Evolutionary conservation across 2,113 vertebrate genomes (phyloP), one percentile per base, ranked within the genome.

Genomic region (Xiphophorus couchianus): DNA sequence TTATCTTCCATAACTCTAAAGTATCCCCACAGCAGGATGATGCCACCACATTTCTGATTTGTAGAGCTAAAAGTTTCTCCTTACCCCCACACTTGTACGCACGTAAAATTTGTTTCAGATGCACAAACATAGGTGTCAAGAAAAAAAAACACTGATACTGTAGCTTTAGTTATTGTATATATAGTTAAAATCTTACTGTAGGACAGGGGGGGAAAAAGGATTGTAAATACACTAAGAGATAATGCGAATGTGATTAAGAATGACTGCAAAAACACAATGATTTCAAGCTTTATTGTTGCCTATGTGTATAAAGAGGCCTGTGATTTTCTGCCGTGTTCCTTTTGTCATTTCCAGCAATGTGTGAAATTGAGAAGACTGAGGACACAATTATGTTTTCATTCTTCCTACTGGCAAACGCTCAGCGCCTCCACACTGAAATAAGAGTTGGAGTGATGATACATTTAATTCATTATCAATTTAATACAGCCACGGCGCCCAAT

Each of bases 381-480:
- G 66, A 84, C 83, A 78, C 86, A 84, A 90, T 91, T 85, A 85
- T 71, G 74, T 72, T 84, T 90, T 76, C 77, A 74, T 84, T 89
- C 83, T 87, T 84, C 77, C 86, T 80, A 17, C 73, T 91, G 84
- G 89, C 85, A 62, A 58, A 81, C 71, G 58, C 80, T 78, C 73
- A 85, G 78, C 63, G 73, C 80, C 82, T 86, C 77, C 83, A 83
- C 76, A 85, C 76, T 73, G 54, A 90, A 83, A 82, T 78, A 81
- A 70, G 71, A 65, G 73, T 77, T 69, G 85, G 83, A 90, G 88
- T 90, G 86, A 89, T 80, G 84, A 85, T 90, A 90, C 85, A 88
- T 88, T 91, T 89, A n/a, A 91, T 92, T 93, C 91, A 91, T 91
- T 90, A 90, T 93, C 86, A 91, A 91, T 93, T 91, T 91, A 90